Base-by-base conservation (phyloP, 2,888 invertebrate genomes). In the Geotrupes spiniger region DNA sequence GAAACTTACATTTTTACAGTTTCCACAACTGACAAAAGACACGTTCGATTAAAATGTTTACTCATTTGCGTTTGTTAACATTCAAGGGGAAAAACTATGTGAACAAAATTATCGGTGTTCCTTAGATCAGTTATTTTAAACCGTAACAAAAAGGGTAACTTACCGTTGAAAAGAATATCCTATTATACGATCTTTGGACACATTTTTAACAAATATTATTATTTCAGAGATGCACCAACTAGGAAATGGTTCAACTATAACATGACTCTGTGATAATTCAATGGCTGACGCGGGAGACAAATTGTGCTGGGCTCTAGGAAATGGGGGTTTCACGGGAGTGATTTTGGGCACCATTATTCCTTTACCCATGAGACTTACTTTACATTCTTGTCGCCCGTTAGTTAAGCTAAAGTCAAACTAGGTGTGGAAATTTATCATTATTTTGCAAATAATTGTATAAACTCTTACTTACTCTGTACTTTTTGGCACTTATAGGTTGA, bases 401-500 rank as follows among this genome's bases (percentile, higher is more conserved):
- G 14, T 46, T 8, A 59, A 21, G 21, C 6, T 21, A 6, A 21
- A 21, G 4, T 3, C 6, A 21, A 21, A 21, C 21, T 21, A 21
- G 4, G n/a, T n/a, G n/a, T n/a, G n/a, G n/a, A n/a, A n/a, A n/a
- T n/a, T n/a, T n/a, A n/a, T n/a, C n/a, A n/a, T n/a, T n/a, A n/a
- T n/a, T n/a, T n/a, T n/a, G n/a, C n/a, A n/a, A n/a, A n/a, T n/a
- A 42, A 26, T 11, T 31, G 31, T n/a, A n/a, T n/a, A n/a, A 45
- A 42, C 11, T 9, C 8, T 27, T 36, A 50, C 50, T 52, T 61
- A 75, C 72, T 45, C 64, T 38, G 51, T 71, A 70, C 8, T 12
- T 49, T 48, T 67, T 69, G 17, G 59, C 60, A 59, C 65, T 65
- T 16, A 72, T 66, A 4, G 76, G 75, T 36, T 64, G 65, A 59